These are phyloP conservation scores for Ligdia adustata DNA, from an alignment of 2,888 invertebrate genomes.

Conservation along the genomic window DNA sequence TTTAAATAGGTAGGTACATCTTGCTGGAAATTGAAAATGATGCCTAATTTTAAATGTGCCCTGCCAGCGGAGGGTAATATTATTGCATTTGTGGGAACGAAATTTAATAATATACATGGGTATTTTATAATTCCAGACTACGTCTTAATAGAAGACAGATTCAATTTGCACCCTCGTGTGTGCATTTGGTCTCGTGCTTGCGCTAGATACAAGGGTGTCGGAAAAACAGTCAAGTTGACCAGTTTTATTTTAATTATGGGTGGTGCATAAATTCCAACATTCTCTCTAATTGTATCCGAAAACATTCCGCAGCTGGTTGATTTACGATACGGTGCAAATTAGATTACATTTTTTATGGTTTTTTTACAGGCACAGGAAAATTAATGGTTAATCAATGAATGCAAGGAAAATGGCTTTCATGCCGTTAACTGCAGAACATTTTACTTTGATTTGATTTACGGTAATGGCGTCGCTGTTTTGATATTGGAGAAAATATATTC, in stretches of 20 bases:
- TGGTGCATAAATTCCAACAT: constrained; percentile 46
- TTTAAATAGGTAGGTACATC: background rate
- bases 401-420: constrained; percentile 38
- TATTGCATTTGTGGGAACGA: background rate
- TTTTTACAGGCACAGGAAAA: constrained; percentile 38
- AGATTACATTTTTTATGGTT: constrained; percentile 45
- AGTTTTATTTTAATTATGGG: constrained; percentile 52
- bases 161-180: constrained; percentile 57
- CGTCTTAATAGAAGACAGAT: constrained; percentile 27
- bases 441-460: constrained; percentile 17
- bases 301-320: constrained; percentile 42
- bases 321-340: constrained; percentile 42
- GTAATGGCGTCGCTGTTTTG: too few relatives aligned
- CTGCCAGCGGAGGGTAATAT: background rate
- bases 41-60: background rate
- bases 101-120: constrained; percentile 6
- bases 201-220: constrained; percentile 35
- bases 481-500: too few relatives aligned
- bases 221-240: constrained; percentile 46
- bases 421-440: constrained; percentile 24
- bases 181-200: constrained; percentile 49
- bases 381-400: constrained; percentile 44
- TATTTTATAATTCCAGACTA: constrained; percentile 1
- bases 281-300: constrained; percentile 38
- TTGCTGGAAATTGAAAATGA: background rate